Percentiles rank a stretch among this genome's conserved stretches.
phyloP scores from a whole-genome alignment of 2,113 vertebrate species.

The Atherinomorus stipes region DNA sequence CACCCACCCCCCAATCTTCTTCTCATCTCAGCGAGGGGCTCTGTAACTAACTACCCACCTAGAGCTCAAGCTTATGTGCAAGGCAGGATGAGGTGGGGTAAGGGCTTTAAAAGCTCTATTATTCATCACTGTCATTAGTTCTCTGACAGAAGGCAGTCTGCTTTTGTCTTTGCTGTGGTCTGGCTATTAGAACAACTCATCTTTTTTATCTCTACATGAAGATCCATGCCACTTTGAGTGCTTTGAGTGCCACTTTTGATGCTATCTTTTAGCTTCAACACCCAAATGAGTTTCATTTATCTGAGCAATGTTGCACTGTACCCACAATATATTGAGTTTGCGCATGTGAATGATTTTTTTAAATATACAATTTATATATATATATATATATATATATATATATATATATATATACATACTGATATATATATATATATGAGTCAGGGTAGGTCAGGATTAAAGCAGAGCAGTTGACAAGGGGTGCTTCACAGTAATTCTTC shows the following conservation, averaged over 20 bases:
- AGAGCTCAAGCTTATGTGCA: slow-evolving; percentile 54
- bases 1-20: slow-evolving; percentile 72
- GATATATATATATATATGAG: too few species aligned
- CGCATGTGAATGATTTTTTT: slow-evolving; percentile 36
- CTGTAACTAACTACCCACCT: slow-evolving; percentile 58
- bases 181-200: slow-evolving; percentile 38
- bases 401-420: too few species aligned
- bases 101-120: slow-evolving; percentile 62
- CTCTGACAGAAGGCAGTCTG: slow-evolving; percentile 52
- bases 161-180: slow-evolving; percentile 36
- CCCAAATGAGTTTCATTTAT: slow-evolving; percentile 20
- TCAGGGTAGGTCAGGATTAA: slow-evolving; percentile 42
- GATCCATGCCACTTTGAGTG: not conserved
- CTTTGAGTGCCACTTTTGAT: slow-evolving; percentile 12
- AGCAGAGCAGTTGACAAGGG: slow-evolving; percentile 46
- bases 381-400: too few species aligned
- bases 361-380: too few species aligned
- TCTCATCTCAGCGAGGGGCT: slow-evolving; percentile 60
- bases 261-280: slow-evolving; percentile 10
- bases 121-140: slow-evolving; percentile 70
- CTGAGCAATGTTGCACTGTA: not conserved
- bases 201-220: not conserved
- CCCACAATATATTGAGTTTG: slow-evolving; percentile 13
- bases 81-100: slow-evolving; percentile 60
- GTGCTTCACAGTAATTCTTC: slow-evolving; percentile 64